These are phyloP conservation scores for Sepioteuthis lessoniana DNA, from an alignment of 2,888 invertebrate genomes.

Conservation along the genomic window DNA sequence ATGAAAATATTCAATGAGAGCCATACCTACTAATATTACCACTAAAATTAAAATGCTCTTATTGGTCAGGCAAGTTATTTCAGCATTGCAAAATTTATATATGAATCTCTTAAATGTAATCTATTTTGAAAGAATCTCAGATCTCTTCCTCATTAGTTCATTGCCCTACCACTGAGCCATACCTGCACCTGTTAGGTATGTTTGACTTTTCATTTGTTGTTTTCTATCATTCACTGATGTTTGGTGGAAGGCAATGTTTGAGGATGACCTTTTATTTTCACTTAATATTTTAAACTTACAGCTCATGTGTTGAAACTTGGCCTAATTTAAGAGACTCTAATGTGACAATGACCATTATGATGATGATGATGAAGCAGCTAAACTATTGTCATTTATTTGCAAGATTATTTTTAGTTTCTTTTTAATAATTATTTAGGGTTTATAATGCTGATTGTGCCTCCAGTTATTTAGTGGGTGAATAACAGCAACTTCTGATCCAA, in stretches of 20 bases:
- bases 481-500: background rate
- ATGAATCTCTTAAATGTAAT: no score
- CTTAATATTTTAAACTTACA: background rate
- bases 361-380: background rate
- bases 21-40: no score
- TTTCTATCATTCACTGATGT: background rate
- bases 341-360: background rate
- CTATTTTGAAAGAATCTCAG: no score
- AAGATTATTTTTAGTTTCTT: background rate
- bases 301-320: background rate
- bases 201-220: background rate
- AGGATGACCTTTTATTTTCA: background rate
- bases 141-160: background rate
- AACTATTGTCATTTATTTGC: background rate
- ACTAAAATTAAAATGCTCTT: no score
- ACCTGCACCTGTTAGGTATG: background rate
- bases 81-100: no score
- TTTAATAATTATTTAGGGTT: background rate
- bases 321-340: background rate
- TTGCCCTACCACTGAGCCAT: background rate
- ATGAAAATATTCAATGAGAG: no score
- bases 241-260: background rate
- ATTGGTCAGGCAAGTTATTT: no score
- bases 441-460: conserved; percentile 11
- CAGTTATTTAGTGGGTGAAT: conserved; percentile 23